Conservation (phyloP, 2,888 invertebrate genomes). For the Stramonita haemastoma region DNA sequence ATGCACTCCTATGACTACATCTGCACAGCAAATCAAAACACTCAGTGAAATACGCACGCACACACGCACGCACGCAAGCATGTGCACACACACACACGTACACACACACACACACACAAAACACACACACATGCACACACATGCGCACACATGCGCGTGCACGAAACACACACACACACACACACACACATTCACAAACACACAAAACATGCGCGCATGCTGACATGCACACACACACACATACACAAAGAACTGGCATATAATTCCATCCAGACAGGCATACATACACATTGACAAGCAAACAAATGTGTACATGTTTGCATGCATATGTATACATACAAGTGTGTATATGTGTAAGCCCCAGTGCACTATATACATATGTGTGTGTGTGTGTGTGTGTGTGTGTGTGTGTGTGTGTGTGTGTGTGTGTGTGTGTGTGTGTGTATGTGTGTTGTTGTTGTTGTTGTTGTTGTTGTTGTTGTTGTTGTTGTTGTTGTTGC, state of each 20-base stretch:
- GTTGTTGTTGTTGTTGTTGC: too few species aligned
- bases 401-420: background rate
- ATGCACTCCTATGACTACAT: conserved; percentile 79
- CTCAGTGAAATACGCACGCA: background rate
- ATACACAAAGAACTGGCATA: too few species aligned
- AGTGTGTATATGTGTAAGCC: background rate
- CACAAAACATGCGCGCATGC: background rate
- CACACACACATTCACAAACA: background rate
- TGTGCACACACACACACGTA: background rate
- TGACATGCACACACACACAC: background rate
- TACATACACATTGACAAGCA: too few species aligned
- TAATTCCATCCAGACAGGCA: too few species aligned
- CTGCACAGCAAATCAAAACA: conserved; percentile 57
- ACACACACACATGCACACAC: background rate
- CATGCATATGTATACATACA: too few species aligned
- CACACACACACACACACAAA: background rate
- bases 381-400: background rate
- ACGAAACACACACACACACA: background rate
- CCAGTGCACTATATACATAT: too few species aligned
- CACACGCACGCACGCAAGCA: background rate
- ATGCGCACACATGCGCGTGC: background rate
- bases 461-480: too few species aligned
- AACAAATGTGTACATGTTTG: too few species aligned
- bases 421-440: conserved; percentile 11
- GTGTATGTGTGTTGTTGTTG: too few species aligned